phyloP scores from a whole-genome alignment of 2,113 vertebrate species.

The Sinosuthora webbiana region DNA sequence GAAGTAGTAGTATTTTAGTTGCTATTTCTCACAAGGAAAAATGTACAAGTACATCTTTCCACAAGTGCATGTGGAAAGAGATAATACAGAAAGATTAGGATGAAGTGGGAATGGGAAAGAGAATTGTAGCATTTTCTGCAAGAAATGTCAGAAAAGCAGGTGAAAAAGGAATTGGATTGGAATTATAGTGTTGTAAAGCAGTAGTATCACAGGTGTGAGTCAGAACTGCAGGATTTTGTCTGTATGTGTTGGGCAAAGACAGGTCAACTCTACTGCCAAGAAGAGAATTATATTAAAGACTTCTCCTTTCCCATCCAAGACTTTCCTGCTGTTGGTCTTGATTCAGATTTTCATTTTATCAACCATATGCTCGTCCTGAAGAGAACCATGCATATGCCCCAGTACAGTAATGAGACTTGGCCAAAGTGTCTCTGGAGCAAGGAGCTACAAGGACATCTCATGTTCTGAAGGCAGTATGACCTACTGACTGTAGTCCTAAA shows the following conservation, averaged over 20 bases:
- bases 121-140: neutral
- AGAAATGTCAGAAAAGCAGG: neutral
- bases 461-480: neutral
- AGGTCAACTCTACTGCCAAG: neutral
- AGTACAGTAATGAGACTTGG: neutral
- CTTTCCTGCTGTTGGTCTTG: neutral
- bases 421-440: neutral
- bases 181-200: neutral
- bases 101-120: neutral
- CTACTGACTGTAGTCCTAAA: neutral
- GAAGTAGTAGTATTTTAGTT: neutral
- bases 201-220: fast-evolving
- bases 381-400: neutral
- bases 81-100: neutral
- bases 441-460: neutral
- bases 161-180: neutral
- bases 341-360: neutral
- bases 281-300: neutral
- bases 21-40: neutral
- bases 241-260: neutral
- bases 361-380: neutral
- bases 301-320: neutral
- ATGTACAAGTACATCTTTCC: too few relatives aligned
- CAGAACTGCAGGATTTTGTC: neutral
- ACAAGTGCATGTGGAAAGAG: neutral